Conservation (phyloP, 2,888 invertebrate genomes). For the Limnephilus marmoratus region DNA sequence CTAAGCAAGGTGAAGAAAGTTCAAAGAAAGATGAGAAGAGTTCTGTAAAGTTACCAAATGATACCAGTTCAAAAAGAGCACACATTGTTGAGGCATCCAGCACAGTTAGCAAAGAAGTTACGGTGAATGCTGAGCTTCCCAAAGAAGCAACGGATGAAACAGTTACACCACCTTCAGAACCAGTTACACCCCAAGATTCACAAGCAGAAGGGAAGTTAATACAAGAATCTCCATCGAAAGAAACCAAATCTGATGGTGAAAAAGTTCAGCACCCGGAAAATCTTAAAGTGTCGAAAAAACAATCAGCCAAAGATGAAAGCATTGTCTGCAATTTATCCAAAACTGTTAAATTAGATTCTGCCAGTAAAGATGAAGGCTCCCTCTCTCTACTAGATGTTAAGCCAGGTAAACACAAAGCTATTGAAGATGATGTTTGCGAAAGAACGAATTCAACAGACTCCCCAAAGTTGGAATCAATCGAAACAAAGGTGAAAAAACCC, state of each 20-base stretch:
- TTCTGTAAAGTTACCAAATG: neutral
- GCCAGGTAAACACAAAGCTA: slow-evolving; percentile 57
- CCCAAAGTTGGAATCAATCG: slow-evolving; percentile 21
- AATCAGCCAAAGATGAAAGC: slow-evolving; percentile 20
- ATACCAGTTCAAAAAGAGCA: neutral
- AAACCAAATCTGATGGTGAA: slow-evolving; percentile 4
- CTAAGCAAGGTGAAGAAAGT: neutral
- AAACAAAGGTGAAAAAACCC: slow-evolving; percentile 53
- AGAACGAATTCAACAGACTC: slow-evolving; percentile 25
- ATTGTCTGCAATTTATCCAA: slow-evolving; percentile 2
- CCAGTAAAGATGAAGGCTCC: slow-evolving; percentile 28
- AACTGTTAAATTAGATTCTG: neutral
- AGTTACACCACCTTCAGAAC: neutral
- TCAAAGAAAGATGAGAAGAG: slow-evolving; percentile 31
- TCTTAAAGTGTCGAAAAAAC: neutral
- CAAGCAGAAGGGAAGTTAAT: neutral
- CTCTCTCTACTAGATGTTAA: slow-evolving; percentile 32
- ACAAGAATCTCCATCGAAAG: neutral
- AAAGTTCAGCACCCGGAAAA: slow-evolving; percentile 25
- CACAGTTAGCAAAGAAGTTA: neutral
- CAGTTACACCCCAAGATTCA: neutral
- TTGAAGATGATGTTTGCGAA: slow-evolving; percentile 48
- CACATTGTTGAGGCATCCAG: neutral
- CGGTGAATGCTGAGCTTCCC: neutral
- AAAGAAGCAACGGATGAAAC: neutral